These are phyloP conservation scores for Cavia aperea DNA, from an alignment of 2,113 vertebrate genomes.

Conservation along the genomic window DNA sequence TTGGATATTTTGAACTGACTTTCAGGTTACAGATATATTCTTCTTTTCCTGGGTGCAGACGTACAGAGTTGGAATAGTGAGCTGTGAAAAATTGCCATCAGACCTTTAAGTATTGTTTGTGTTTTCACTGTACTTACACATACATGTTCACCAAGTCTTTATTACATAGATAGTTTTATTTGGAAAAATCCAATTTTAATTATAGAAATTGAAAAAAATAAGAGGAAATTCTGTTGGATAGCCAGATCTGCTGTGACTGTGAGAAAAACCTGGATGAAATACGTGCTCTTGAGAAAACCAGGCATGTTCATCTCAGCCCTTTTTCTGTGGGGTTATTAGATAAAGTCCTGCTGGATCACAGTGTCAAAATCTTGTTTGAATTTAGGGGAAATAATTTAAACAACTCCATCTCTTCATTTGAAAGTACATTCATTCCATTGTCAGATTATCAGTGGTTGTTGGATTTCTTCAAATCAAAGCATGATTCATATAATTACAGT, in stretches of 20 bases:
- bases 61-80: not conserved
- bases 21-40: not conserved
- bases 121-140: not conserved
- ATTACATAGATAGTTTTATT: not conserved
- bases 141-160: not conserved
- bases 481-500: constrained; percentile 72
- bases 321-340: not conserved
- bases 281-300: not conserved
- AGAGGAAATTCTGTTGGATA: not conserved
- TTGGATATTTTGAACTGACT: not conserved
- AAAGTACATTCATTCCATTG: constrained; percentile 59
- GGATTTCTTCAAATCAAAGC: constrained; percentile 69
- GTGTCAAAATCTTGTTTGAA: constrained; percentile 44
- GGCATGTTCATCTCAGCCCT: too few species aligned
- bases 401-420: constrained; percentile 54
- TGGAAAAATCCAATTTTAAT: not conserved
- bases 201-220: not conserved
- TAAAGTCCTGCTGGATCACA: not conserved
- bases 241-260: not conserved
- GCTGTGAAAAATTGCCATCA: not conserved
- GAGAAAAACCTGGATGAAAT: rapidly evolving
- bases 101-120: not conserved
- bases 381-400: constrained; percentile 50
- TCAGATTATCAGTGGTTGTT: constrained; percentile 61
- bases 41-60: not conserved